Percentiles rank a stretch among this genome's conserved stretches.
phyloP scores from a whole-genome alignment of 64 coral and sea anemone species.

The Montipora sp. region DNA sequence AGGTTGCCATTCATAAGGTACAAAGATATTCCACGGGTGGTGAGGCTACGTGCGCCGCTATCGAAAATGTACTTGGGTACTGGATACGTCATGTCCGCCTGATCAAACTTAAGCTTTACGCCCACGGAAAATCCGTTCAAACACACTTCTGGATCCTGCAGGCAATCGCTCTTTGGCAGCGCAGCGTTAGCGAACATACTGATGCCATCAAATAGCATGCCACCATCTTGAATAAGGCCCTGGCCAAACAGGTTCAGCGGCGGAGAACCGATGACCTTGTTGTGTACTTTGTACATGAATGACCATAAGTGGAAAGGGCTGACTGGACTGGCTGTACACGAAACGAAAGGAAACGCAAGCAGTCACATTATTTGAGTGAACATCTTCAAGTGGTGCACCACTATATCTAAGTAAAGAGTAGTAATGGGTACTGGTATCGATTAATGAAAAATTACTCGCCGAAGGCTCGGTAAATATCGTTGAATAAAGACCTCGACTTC shows the following conservation, averaged over 20 bases:
- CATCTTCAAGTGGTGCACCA: not conserved
- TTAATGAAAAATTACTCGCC: no score
- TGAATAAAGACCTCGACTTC: no score
- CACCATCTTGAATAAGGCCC: constrained; percentile 29
- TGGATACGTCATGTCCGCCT: constrained; percentile 26
- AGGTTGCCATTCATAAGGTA: constrained; percentile 72
- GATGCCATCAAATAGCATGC: constrained; percentile 64
- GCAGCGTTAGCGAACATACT: constrained; percentile 45
- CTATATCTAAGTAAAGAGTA: not conserved
- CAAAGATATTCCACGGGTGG: constrained; percentile 72
- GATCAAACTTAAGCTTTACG: constrained; percentile 69
- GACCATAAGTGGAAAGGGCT: constrained; percentile 55
- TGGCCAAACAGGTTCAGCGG: constrained; percentile 51
- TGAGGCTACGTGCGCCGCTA: constrained; percentile 75
- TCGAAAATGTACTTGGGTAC: constrained; percentile 80
- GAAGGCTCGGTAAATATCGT: no score
- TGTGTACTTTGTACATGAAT: constrained; percentile 32
- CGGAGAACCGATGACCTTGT: constrained; percentile 65
- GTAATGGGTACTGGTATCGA: no score
- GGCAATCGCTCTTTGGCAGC: constrained; percentile 47
- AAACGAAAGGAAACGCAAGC: not conserved
- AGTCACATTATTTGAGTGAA: not conserved
- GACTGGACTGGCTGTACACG: constrained; percentile 42
- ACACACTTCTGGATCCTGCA: constrained; percentile 64
- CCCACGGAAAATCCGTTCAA: constrained; percentile 72